Base-by-base conservation (phyloP, 2,888 invertebrate species). In the Sialis lutaria region DNA sequence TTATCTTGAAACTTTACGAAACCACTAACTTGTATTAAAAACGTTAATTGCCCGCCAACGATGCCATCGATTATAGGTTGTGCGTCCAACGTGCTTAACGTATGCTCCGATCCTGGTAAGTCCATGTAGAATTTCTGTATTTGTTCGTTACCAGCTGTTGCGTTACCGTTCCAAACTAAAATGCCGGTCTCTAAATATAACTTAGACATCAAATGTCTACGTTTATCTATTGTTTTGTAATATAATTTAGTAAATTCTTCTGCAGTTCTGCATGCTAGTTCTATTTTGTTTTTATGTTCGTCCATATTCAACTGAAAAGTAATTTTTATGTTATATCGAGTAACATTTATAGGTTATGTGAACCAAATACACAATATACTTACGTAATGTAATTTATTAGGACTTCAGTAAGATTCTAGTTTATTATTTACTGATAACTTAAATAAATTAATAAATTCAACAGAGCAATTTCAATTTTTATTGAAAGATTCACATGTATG, bases 111-210 rank as follows among this genome's bases (percentile, higher is more conserved):
- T 0, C 79, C 65, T 2, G 95, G 93, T 48, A 95, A 67, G 53
- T 85, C 83, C 60, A 83, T 77, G 52, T 86, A 77, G 59, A 90
- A 93, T 58, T 87, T 86, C 57, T 87, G 81, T 48, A 96, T 90
- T 51, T 76, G 77, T 34, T 85, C 84, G 57, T 77, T 81, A 6
- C 90, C 90, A 46, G 71, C 76, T 1, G 84, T 72, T 6, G 83
- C 82, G 64, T 89, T 90, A 32, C 95, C 95, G 69, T 95, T 93
- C 93, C 92, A 96, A 41, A 88, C 80, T 45, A 92, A 67, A n/a
- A 82, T 69, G 6, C 85, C 90, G 30, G 78, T 77, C 42, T 90
- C 88, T 55, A 90, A 68, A 60, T 93, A 95, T 40, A 92, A 66
- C 58, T 82, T 82, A 0, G 79, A 74, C 61, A 91, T 79, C 59